Evolutionary conservation across 2,113 vertebrate genomes (phyloP).

Genomic region (Axis porcinus): DNA sequence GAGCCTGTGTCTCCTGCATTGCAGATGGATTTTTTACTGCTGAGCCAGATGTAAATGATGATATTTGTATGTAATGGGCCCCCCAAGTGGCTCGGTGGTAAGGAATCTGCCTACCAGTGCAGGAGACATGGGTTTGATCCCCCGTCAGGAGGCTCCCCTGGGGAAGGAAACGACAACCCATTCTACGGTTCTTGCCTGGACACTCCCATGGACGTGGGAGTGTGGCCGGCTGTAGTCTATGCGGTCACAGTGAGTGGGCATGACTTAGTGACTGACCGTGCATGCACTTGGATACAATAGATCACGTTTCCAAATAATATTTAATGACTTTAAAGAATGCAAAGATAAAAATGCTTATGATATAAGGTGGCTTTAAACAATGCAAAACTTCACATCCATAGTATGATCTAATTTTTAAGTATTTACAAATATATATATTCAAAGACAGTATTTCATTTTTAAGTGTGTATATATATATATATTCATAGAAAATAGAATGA

Average conservation of each 20-base stretch:
- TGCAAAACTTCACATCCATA: not conserved
- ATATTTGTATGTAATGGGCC: not conserved
- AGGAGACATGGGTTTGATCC: not conserved
- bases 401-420: not conserved
- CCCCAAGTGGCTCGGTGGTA: not conserved
- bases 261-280: not conserved
- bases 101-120: not conserved
- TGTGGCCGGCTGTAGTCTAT: not conserved
- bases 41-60: not conserved
- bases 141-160: not conserved
- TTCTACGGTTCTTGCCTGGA: not conserved
- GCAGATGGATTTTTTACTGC: not conserved
- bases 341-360: not conserved
- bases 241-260: not conserved
- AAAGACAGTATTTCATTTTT: not conserved
- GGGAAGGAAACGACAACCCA: not conserved
- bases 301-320: not conserved
- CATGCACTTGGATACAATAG: not conserved
- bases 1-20: not conserved
- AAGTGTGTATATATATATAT: not conserved
- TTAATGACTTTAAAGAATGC: not conserved
- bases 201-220: not conserved
- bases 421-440: not conserved
- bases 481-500: not conserved
- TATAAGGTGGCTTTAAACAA: not conserved